Base-by-base conservation (phyloP, 2,888 invertebrate species). In the Epirrhoe tristata region DNA sequence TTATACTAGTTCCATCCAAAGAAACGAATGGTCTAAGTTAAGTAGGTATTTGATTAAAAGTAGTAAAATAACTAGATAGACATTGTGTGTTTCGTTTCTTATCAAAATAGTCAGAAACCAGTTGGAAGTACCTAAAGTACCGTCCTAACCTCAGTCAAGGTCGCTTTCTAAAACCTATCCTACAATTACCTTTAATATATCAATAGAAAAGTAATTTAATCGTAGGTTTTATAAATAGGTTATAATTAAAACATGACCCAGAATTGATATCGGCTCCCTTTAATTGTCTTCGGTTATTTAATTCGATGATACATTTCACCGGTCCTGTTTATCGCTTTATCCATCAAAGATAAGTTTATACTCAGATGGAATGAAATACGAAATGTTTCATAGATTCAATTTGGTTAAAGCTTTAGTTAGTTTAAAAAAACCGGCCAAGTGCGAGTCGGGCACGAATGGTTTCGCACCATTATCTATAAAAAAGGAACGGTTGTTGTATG, bases 191-290 rank as follows among this genome's bases (percentile, higher is more conserved):
- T 79, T 79, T 81, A 82, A 86, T 87, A 84, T 81, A 88, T 86
- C 86, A 86, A 82, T 80, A 70, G 67, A 67, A 70, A 66, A 53
- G 60, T 63, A 68, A 68, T 64, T 61, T 55, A 64, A 61, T 69
- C 69, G 73, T 76, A 69, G 65, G 67, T 73, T 73, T 76, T 75
- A 78, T 76, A 76, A 69, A 69, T 63, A 77, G 75, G 75, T 78
- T 77, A 73, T 82, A 83, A 87, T 88, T 87, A 87, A 87, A 83
- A 82, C 78, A 84, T 86, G 84, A 86, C 84, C 89, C 82, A 86
- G 76, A 86, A 84, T 81, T 79, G 73, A 78, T 84, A 80, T 79
- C 80, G 80, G 79, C 74, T 74, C 77, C 79, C 80, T 87, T 81
- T 85, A 85, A 84, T 86, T 87, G 82, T 81, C 74, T 80, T 81